phyloP scores from a whole-genome alignment of 2,888 invertebrate species.

The Ceraclea dissimilis region DNA sequence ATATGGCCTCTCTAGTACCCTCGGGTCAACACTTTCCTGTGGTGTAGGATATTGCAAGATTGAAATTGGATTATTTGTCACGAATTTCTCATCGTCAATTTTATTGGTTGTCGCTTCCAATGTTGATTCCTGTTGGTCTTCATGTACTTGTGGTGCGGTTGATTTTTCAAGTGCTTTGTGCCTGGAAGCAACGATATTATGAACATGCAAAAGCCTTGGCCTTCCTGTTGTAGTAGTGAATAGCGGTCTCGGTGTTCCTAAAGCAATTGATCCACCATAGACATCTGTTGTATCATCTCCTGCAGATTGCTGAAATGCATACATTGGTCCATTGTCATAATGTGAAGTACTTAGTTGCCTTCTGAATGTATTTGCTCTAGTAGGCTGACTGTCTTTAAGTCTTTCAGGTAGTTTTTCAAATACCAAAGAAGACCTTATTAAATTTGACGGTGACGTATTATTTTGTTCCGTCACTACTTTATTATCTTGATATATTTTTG shows the following conservation, averaged over 20 bases:
- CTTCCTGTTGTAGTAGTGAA: constrained; percentile 58
- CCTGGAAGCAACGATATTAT: constrained; percentile 43
- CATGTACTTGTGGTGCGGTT: constrained; percentile 30
- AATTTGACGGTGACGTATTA: constrained; percentile 29
- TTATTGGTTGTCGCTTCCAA: constrained; percentile 49
- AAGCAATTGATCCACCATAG: constrained; percentile 58
- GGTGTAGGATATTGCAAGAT: constrained; percentile 47
- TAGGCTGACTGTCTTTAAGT: constrained; percentile 35
- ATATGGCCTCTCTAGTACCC: constrained; percentile 39
- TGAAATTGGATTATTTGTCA: constrained; percentile 48
- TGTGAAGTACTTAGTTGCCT: constrained; percentile 55
- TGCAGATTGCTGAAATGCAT: constrained; percentile 50
- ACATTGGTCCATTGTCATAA: constrained; percentile 48
- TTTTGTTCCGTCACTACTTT: constrained; percentile 14
- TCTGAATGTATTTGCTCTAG: constrained; percentile 52
- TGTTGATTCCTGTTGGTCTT: constrained; percentile 43
- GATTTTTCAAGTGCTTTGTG: constrained; percentile 35
- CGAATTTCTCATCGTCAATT: constrained; percentile 42
- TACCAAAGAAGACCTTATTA: constrained; percentile 46
- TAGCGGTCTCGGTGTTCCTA: constrained; percentile 56
- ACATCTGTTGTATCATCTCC: constrained; percentile 62
- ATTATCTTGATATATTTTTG: constrained; percentile 17
- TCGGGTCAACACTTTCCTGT: constrained; percentile 37
- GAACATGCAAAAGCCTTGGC: constrained; percentile 49
- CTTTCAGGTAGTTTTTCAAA: constrained; percentile 45